Evolutionary conservation across 2,888 invertebrate genomes (phyloP), one percentile per base, ranked within the genome.

Genomic region (Poecilus cupreus): DNA sequence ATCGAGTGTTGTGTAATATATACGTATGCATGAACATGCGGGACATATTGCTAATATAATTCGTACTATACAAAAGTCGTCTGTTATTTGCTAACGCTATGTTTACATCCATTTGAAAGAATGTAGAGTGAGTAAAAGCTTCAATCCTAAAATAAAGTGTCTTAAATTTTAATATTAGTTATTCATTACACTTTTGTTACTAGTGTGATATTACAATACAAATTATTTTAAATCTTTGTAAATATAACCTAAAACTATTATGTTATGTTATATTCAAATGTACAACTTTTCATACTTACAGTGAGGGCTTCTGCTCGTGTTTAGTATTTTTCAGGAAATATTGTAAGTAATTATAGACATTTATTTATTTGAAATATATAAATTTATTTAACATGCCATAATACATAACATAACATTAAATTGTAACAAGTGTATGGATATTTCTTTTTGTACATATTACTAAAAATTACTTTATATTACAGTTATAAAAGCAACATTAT

Each of bases 31-130:
- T 64, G 77, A 78, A 32, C 26, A 57, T 60, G 77, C 77, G 57
- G 43, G 77, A 77, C 60, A 77, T 78, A 43, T 68, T 78, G 78
- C 78, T 78, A 78, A 78, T 78, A 78, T 78, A 64, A 78, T 64
- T 78, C 78, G 78, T 78, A 78, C 78, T 78, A 68, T 68, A 64
- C 68, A 68, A 78, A 43, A 68, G 64, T 11, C 75, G 32, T 64
- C 78, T 78, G 78, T 78, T 78, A 78, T 78, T 78, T 68, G 68
- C 68, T 78, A 64, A 78, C 51, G 49, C 37, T 49, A 68, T 46
- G 64, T 78, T 78, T 68, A 60, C 77, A 64, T 64, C 60, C 77
- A 57, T 60, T 60, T 60, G 37, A 77, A 26, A 64, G 78, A 49
- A 64, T 78, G 78, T 78, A 78, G 68, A 64, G 68, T 77, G 75